phyloP scores from a whole-genome alignment of 2,113 vertebrate species.

The Himantopus leucocephalus region DNA sequence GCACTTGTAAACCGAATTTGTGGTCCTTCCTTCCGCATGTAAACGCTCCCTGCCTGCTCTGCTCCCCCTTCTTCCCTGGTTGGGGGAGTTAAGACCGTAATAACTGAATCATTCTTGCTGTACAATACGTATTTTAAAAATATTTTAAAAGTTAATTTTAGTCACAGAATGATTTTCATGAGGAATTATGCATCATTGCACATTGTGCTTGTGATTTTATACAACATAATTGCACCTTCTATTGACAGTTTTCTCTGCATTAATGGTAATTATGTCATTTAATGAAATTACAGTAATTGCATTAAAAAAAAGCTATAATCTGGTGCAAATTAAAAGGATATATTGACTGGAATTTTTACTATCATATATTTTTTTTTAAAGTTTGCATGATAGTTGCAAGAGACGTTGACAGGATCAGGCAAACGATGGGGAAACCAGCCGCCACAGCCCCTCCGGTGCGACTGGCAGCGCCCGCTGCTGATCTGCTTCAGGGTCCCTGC shows the following conservation, averaged over 20 bases:
- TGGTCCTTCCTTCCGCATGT: not conserved
- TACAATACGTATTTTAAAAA: constrained; percentile 51
- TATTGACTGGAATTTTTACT: constrained; percentile 17
- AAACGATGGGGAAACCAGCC: not conserved
- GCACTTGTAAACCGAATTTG: not conserved
- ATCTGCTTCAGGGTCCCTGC: constrained; percentile 44
- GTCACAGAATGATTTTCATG: constrained; percentile 54
- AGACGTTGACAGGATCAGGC: constrained; percentile 28
- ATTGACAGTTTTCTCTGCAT: constrained; percentile 77
- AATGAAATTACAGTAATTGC: constrained; percentile 81
- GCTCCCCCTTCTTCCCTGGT: not conserved
- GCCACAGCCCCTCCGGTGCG: not conserved
- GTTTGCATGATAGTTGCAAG: not conserved
- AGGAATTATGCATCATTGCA: constrained; percentile 73
- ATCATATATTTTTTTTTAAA: not conserved
- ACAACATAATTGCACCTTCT: constrained; percentile 78
- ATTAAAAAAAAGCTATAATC: constrained; percentile 72
- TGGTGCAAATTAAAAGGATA: constrained; percentile 64
- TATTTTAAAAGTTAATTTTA: constrained; percentile 67
- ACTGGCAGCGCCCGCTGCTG: not conserved
- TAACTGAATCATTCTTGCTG: constrained; percentile 18
- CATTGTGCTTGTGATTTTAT: constrained; percentile 71
- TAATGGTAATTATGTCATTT: constrained; percentile 79
- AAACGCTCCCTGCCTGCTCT: not conserved
- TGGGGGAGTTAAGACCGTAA: not conserved